These are phyloP conservation scores for Neotragus moschatus DNA, from an alignment of 2,113 vertebrate species.

Conservation along the genomic window DNA sequence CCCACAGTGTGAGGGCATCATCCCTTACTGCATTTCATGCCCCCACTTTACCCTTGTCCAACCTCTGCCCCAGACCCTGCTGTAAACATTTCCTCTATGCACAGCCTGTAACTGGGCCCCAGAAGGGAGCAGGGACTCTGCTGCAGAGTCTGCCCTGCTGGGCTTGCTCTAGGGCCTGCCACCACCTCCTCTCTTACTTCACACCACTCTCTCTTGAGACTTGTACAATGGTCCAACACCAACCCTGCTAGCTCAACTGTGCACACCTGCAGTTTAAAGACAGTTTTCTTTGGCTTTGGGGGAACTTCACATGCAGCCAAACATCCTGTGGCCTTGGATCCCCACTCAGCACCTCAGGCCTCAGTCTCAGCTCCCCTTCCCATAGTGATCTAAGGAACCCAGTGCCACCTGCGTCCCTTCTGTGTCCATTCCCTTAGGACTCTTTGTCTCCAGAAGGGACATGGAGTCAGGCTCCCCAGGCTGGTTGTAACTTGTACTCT, in stretches of 20 bases:
- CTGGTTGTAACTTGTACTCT: background rate
- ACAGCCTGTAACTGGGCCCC: background rate
- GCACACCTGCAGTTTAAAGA: background rate
- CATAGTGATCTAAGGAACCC: background rate
- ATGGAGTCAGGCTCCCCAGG: background rate
- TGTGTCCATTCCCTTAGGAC: too few relatives aligned
- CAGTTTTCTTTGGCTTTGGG: background rate
- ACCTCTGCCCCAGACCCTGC: background rate
- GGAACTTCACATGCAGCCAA: background rate
- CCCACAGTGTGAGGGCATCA: background rate
- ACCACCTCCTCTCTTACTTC: background rate
- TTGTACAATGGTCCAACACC: too few relatives aligned
- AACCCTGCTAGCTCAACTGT: background rate
- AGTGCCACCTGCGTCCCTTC: background rate
- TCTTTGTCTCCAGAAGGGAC: background rate
- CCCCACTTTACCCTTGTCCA: background rate
- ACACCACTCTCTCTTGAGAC: background rate
- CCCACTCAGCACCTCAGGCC: background rate
- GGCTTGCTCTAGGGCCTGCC: background rate
- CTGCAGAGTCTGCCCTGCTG: background rate
- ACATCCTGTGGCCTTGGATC: background rate
- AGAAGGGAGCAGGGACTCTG: background rate
- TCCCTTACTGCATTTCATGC: background rate
- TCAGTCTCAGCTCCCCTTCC: background rate
- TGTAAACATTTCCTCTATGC: background rate